Evolutionary conservation across 2,797 vertebrate species (phyloP).

Genomic region (Pangasius djambal): DNA sequence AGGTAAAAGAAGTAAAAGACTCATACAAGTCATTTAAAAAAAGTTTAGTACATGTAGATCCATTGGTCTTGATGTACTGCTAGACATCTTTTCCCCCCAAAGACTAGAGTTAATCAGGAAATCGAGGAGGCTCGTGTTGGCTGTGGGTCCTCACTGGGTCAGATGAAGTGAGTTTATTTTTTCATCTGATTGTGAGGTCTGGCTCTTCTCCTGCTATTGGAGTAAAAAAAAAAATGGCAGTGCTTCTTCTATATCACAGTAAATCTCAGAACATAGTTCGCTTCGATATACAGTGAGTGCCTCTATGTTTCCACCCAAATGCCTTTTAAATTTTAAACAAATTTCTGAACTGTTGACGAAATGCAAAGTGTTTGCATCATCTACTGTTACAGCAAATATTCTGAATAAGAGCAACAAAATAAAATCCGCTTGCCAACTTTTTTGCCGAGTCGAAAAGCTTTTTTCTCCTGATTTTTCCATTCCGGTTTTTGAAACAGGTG

Average conservation of each 20-base stretch:
- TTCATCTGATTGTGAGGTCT: slow-evolving; percentile 35
- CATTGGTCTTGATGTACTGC: neutral
- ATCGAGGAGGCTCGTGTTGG: neutral
- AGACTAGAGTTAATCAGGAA: neutral
- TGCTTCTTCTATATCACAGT: neutral
- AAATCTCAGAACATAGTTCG: neutral
- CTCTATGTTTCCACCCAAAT: neutral
- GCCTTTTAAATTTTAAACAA: neutral
- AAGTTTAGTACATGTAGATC: neutral
- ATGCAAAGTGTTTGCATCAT: neutral
- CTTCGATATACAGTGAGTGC: neutral
- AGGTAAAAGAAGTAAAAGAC: neutral
- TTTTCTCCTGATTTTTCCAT: neutral
- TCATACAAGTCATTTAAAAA: neutral
- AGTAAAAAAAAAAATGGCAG: neutral
- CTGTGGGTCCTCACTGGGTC: neutral
- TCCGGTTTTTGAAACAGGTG: neutral
- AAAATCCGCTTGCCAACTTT: neutral
- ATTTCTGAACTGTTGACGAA: neutral
- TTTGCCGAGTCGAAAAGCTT: neutral
- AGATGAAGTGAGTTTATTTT: slow-evolving; percentile 43
- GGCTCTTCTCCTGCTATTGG: neutral
- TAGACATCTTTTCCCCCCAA: neutral
- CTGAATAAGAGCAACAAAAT: neutral
- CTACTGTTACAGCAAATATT: neutral